Percentiles rank a stretch among this genome's conserved stretches.
Conservation (phyloP, 2,888 invertebrate species). For the Ischnura elegans region DNA sequence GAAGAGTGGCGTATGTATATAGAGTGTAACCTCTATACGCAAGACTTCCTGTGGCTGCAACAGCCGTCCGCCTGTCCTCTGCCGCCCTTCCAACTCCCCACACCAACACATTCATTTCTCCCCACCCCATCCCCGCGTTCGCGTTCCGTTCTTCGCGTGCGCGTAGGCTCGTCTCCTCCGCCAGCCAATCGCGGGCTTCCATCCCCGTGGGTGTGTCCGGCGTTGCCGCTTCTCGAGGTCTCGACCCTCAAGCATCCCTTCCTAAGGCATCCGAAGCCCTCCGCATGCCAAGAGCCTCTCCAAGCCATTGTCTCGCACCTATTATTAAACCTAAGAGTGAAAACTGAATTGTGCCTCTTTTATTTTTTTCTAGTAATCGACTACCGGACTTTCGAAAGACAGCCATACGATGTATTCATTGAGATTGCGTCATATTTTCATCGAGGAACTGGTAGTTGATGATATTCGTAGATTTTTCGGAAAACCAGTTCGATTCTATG, state of each 20-base stretch:
- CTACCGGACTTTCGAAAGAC: too few relatives aligned
- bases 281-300: not conserved
- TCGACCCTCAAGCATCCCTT: not conserved
- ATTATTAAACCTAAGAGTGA: too few relatives aligned
- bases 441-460: too few relatives aligned
- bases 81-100: not conserved
- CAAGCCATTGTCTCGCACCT: not conserved
- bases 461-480: too few relatives aligned
- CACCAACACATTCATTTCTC: not conserved
- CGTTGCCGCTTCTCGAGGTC: not conserved
- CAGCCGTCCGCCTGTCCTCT: not conserved
- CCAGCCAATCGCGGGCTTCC: not conserved
- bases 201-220: not conserved
- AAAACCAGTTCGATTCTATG: too few relatives aligned
- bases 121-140: not conserved
- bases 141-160: not conserved
- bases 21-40: conserved; percentile 15
- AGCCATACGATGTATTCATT: too few relatives aligned
- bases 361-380: too few relatives aligned
- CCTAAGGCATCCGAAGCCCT: not conserved
- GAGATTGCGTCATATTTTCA: too few relatives aligned
- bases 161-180: not conserved
- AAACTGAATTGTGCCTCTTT: too few relatives aligned
- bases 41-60: not conserved
- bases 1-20: not conserved